Base-by-base conservation (phyloP, 2,888 invertebrate genomes). In the Eulithis testata region DNA sequence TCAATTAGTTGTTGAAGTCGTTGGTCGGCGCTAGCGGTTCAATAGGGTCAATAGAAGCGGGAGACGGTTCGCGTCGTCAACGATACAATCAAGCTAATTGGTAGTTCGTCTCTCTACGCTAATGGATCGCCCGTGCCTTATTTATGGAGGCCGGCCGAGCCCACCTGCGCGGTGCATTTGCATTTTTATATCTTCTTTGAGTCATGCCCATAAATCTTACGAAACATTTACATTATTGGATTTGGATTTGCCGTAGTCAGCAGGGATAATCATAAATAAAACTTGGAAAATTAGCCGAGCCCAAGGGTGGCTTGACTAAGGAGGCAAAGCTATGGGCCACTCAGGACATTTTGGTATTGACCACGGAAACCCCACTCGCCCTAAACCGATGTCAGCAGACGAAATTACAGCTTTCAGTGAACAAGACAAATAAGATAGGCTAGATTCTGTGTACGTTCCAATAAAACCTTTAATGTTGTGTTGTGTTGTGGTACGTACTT, bases 81-180 rank as follows among this genome's bases (percentile, higher is more conserved):
- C 78, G 76, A 73, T 77, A 77, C 78, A 82, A 82, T 82, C 76
- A 68, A 77, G 72, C 76, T 83, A 85, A 87, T 86, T 85, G 83
- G 74, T 74, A 76, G 80, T 75, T 76, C 74, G 79, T 74, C 74
- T 75, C 74, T 75, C 73, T 61, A 73, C 73, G 68, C 70, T 76
- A 78, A 76, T 80, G 66, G 72, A 66, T 69, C 70, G 66, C 72
- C 74, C 72, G 71, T 70, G 62, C 70, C 61, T 65, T 70, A 65
- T 65, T 66, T 66, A 72, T 70, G 67, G 64, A 65, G 62, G 72
- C 70, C 74, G 62, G 72, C 70, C 74, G 49, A 63, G 74, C 73
- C 74, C 76, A 76, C 79, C 76, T 76, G 73, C 69, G 56, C 72
- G 57, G 43, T 64, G 56, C 70, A 75, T 77, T 76, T 71, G 66